Conservation (phyloP, 30 jellyfish, hydroid and myxozoan genomes). For the Chironex yamaguchii region DNA sequence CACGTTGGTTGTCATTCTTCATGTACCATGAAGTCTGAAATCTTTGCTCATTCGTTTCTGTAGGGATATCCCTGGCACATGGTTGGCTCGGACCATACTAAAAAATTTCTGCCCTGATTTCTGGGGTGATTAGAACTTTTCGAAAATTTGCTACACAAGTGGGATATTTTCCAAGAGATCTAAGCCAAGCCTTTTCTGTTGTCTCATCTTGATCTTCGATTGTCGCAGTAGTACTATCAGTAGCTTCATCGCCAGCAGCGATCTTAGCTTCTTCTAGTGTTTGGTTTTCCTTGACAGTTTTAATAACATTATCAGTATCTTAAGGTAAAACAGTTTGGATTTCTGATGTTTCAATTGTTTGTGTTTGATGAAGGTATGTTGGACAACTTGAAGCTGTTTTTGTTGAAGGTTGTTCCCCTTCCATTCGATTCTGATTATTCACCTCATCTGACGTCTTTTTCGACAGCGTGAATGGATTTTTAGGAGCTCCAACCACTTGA, state of each 20-base stretch:
- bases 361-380: background rate
- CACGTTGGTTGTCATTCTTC: conserved; percentile 25
- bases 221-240: background rate
- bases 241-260: background rate
- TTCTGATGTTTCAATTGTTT: background rate
- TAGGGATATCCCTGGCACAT: conserved; percentile 37
- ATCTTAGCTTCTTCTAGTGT: background rate
- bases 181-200: background rate
- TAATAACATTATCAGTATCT: background rate
- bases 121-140: conserved; percentile 40
- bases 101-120: conserved; percentile 38
- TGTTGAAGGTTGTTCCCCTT: background rate
- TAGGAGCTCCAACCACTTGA: background rate
- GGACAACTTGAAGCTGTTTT: background rate
- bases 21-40: conserved; percentile 25
- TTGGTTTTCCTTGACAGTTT: background rate
- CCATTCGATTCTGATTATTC: background rate
- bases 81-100: conserved; percentile 30
- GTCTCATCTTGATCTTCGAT: background rate
- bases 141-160: conserved; percentile 28
- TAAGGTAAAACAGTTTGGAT: background rate
- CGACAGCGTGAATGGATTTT: background rate
- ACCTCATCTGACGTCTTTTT: background rate
- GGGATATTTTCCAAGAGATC: conserved; percentile 16
- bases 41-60: conserved; percentile 37